A percentile compares a stretch with the other conserved stretches of the same genome.
These are phyloP conservation scores for Nephrotoma guestfalica DNA, from an alignment of 2,888 invertebrate genomes.

Conservation along the genomic window DNA sequence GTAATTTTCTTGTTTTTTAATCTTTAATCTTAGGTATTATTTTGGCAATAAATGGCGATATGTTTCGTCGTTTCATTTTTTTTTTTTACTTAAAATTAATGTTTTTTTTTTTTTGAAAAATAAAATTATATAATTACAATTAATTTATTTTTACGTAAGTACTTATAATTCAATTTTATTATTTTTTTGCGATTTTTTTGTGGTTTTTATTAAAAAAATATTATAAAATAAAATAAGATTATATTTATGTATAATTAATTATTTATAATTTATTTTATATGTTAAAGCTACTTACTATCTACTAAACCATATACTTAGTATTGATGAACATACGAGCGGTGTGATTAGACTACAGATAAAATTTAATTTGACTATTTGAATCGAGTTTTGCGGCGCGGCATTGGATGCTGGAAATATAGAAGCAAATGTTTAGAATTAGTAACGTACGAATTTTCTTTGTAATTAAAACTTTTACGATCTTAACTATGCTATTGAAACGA, in stretches of 20 bases:
- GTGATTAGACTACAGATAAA: neutral
- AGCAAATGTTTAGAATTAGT: no score
- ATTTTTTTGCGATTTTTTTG: neutral
- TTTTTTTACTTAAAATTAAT: neutral
- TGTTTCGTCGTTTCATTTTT: constrained; percentile 2
- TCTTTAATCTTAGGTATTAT: neutral
- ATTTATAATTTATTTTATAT: neutral
- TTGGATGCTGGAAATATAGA: neutral
- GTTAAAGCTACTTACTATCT: neutral
- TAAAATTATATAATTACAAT: neutral
- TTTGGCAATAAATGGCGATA: constrained; percentile 6
- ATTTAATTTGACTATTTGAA: neutral
- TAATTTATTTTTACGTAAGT: neutral
- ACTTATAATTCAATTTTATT: neutral
- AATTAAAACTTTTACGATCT: no score
- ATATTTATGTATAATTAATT: neutral
- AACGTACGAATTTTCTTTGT: no score
- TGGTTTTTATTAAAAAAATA: neutral
- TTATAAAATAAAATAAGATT: neutral
- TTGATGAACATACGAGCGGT: neutral
- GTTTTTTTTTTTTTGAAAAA: neutral
- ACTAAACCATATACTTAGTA: neutral
- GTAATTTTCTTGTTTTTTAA: neutral
- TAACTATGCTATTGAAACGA: no score
- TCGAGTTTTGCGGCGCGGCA: neutral